Evolutionary conservation across 1,140 invertebrate species (phyloP).

Genomic region (Protaetia brevitarsis): DNA sequence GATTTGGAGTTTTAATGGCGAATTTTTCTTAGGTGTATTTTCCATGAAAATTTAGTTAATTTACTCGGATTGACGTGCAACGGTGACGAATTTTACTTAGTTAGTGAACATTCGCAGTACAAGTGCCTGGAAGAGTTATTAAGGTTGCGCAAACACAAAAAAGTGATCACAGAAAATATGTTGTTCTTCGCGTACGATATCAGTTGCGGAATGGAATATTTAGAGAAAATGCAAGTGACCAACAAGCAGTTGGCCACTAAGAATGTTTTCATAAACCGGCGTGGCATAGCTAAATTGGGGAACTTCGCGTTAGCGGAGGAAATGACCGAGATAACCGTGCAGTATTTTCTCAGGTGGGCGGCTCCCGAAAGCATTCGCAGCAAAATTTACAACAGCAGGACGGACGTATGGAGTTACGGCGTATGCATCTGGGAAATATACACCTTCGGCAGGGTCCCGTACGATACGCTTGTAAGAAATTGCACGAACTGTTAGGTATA

Average conservation of each 20-base stretch:
- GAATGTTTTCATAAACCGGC: background rate
- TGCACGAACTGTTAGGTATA: background rate
- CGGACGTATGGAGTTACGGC: conserved; percentile 11
- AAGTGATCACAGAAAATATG: background rate
- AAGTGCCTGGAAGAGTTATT: background rate
- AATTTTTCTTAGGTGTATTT: background rate
- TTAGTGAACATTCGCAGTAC: background rate
- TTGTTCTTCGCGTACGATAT: background rate
- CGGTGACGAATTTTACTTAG: background rate
- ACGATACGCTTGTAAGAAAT: too few relatives aligned
- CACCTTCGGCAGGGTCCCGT: background rate
- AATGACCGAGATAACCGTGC: background rate
- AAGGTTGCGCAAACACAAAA: background rate
- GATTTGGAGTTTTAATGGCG: background rate
- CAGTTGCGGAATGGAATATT: background rate
- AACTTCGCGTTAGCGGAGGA: background rate
- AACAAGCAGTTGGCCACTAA: background rate
- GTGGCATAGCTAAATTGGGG: background rate
- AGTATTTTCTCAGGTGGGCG: background rate
- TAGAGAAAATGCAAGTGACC: background rate
- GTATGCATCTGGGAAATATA: background rate
- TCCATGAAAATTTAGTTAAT: background rate
- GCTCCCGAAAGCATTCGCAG: background rate
- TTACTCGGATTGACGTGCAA: background rate
- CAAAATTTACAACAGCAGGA: background rate